A percentile compares a stretch with the other conserved stretches of the same genome.
These are phyloP conservation scores for Sylvicapra grimmia DNA, from an alignment of 2,113 vertebrate species.

Conservation along the genomic window DNA sequence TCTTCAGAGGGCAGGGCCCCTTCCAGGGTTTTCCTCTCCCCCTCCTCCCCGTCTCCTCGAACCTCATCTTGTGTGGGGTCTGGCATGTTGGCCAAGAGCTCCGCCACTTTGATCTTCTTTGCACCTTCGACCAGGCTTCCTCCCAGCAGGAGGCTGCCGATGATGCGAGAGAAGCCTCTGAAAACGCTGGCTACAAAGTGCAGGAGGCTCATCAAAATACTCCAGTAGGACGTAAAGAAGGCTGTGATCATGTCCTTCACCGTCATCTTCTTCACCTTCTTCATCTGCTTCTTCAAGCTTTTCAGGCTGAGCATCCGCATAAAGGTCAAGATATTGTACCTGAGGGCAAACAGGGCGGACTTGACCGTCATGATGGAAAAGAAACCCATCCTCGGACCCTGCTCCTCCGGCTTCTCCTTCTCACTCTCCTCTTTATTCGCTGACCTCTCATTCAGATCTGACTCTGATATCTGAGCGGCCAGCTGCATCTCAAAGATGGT, in stretches of 20 bases:
- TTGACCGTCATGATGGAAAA: conserved; percentile 87
- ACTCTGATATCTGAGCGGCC: conserved; percentile 93
- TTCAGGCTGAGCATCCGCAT: conserved; percentile 93
- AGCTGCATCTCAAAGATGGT: conserved; percentile 99
- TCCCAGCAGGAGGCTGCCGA: conserved; percentile 88
- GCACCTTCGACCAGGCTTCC: conserved; percentile 91
- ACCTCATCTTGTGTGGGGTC: conserved; percentile 95
- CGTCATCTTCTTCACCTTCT: conserved; percentile 94
- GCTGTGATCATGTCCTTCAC: conserved; percentile 89
- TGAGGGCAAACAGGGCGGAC: conserved; percentile 88
- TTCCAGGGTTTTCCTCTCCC: conserved; percentile 83
- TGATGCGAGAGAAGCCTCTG: conserved; percentile 91
- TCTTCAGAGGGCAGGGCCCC: conserved; percentile 84
- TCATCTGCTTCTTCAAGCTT: conserved; percentile 95
- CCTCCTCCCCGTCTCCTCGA: conserved; percentile 86
- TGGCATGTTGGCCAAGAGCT: conserved; percentile 94
- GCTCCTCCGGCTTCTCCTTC: conserved; percentile 88
- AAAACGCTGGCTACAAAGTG: conserved; percentile 88
- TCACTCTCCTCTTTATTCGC: conserved; percentile 90
- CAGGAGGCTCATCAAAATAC: conserved; percentile 83
- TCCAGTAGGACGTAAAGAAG: conserved; percentile 89
- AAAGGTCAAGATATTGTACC: conserved; percentile 85
- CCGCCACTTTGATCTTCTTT: conserved; percentile 92
- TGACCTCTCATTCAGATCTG: conserved; percentile 89
- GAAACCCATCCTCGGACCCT: conserved; percentile 86